Base-by-base conservation (phyloP, 2,888 invertebrate species). In the Salpingus planirostris region DNA sequence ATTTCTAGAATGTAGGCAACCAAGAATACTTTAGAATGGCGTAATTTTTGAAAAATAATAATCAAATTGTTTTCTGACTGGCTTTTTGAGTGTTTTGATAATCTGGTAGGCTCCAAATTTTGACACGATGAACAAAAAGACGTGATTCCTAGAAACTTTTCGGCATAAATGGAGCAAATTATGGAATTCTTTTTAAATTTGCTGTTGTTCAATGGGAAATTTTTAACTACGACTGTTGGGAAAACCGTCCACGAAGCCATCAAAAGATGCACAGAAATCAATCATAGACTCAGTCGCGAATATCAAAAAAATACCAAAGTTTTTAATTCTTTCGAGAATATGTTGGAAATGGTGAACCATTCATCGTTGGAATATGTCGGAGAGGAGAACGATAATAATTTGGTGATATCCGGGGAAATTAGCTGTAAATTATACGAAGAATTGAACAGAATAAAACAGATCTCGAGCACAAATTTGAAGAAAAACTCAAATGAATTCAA, bases 171-270 rank as follows among this genome's bases (percentile, higher is more conserved):
- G 36, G 36, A 30, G 28, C 29, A 32, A 29, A 36, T 36, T 26
- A 36, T 32, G 36, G 32, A 36, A 32, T 36, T 36, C 15, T 8
- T 36, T 13, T 29, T 32, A 36, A 36, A 36, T 36, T 36, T 36
- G 26, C 29, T 36, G 36, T 36, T 32, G 15, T 15, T 32, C 10
- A 23, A 31, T 11, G 32, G 36, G 5, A 32, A 29, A 32, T 24
- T 32, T 25, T 13, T 36, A n/a, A 32, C 31, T 2, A 15, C 29
- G n/a, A 25, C 29, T 6, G 34, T 29, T 7, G 29, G 29, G 11
- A 27, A 25, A 15, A 21, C 24, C 5, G 8, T 36, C 3, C 27
- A 32, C n/a, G 22, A 32, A 21, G 32, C 25, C 5, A 36, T 36
- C 4, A 32, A 15, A 21, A 24, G 27, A 12, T 32, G 27, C 29